Conservation (phyloP, 2,888 invertebrate genomes). For the Callyntrura sp. region DNA sequence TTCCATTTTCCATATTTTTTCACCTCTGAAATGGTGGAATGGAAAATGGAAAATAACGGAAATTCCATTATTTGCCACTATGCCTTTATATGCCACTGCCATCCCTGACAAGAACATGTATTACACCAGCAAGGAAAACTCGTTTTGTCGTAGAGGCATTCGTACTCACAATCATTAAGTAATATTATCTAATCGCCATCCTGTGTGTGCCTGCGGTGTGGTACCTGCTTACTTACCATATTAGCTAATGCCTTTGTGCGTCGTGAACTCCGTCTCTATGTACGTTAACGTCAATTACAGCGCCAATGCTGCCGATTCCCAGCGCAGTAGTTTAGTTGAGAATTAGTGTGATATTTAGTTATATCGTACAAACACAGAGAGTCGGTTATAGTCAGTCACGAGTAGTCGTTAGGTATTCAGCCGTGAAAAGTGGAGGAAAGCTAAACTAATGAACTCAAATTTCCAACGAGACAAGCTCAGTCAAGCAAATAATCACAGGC, state of each 20-base stretch:
- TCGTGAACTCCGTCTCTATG: constrained; percentile 8
- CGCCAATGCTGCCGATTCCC: not conserved
- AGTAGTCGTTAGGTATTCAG: constrained; percentile 34
- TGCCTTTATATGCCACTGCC: too few species aligned
- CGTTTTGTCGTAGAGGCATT: not conserved
- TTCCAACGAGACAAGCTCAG: constrained; percentile 65
- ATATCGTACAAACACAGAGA: not conserved
- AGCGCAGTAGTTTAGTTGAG: constrained; percentile 19
- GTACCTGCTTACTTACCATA: too few species aligned
- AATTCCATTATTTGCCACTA: too few species aligned
- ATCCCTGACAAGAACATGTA: too few species aligned
- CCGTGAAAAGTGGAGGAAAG: constrained; percentile 43
- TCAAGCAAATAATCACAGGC: constrained; percentile 69
- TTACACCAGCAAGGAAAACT: not conserved
- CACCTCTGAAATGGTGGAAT: too few species aligned
- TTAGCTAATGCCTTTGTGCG: constrained; percentile 18
- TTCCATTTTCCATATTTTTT: too few species aligned
- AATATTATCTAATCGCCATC: constrained; percentile 41
- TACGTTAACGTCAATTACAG: not conserved
- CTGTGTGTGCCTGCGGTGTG: not conserved
- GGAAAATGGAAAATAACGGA: too few species aligned
- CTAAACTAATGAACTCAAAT: constrained; percentile 68
- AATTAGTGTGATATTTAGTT: constrained; percentile 49
- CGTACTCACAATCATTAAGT: constrained; percentile 41
- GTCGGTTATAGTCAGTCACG: not conserved